These are phyloP conservation scores for Trochalopteron elliotii DNA, from an alignment of 2,113 vertebrate genomes.

Conservation along the genomic window DNA sequence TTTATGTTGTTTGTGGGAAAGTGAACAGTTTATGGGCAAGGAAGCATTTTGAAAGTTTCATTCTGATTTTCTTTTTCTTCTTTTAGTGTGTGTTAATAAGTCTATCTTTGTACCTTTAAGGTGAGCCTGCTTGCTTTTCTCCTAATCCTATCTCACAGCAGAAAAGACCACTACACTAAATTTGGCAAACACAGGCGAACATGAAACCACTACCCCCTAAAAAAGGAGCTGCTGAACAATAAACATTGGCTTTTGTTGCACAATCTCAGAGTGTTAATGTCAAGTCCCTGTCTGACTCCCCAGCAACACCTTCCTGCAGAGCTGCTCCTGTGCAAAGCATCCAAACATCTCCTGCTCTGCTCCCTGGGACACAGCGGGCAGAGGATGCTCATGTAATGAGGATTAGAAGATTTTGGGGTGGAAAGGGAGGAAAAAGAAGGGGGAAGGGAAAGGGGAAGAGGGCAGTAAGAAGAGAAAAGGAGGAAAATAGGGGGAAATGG, in stretches of 20 bases:
- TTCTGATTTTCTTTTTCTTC: no score
- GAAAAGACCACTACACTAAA: no score
- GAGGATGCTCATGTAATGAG: background rate
- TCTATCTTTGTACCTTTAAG: no score
- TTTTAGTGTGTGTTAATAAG: no score
- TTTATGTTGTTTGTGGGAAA: no score
- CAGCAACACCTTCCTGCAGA: background rate
- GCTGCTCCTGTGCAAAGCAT: background rate
- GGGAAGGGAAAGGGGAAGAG: background rate
- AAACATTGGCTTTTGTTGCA: background rate
- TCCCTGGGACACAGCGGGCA: rapidly evolving
- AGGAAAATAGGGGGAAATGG: background rate
- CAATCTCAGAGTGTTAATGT: background rate
- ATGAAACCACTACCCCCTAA: no score
- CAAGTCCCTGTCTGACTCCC: background rate
- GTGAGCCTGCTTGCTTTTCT: no score
- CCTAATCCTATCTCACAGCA: no score
- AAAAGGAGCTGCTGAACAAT: background rate
- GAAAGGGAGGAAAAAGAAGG: background rate
- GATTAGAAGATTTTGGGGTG: background rate
- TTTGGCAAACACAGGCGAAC: no score
- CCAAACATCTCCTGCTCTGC: background rate
- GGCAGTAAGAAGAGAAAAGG: background rate
- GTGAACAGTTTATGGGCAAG: no score
- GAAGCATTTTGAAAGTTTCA: no score